Base-by-base conservation (phyloP, 2,113 vertebrate species). In the Oryzias melastigma region DNA sequence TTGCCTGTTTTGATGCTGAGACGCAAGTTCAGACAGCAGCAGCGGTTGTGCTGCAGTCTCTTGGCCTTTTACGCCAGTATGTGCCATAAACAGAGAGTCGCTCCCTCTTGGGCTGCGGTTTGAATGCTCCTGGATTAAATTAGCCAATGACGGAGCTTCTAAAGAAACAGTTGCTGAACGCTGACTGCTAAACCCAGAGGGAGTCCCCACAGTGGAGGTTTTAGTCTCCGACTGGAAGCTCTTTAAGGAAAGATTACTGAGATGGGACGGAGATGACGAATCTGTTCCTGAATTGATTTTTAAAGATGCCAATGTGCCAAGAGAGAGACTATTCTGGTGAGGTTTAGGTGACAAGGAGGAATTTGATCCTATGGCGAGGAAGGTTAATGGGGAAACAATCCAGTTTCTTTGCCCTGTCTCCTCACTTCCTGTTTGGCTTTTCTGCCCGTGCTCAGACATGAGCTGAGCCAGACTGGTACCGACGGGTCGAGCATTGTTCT, bases 81-180 rank as follows among this genome's bases (percentile, higher is more conserved):
- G 88, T 49, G 88, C 69, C 62, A 84, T 66, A 67, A 89, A 80
- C 53, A 91, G 80, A 49, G 89, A 62, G 10, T 76, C 85, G 75
- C 76, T 82, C 0, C 83, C 65, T 50, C 54, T 84, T 56, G 87
- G 71, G 69, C 69, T 89, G 57, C 65, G 89, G 77, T 84, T 89
- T 70, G 92, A 92, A 69, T 93, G 92, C 58, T 95, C 91, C 81
- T 92, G 91, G 76, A 95, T 92, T 61, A 97, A 91, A 68, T 94
- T 94, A 51, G 94, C 92, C 73, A 98, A 58, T 5, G 95, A 97
- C 1, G 85, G 89, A 81, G 80, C 90, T 86, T 86, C 92, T 47
- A 73, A 78, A 20, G 73, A 68, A 52, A 78, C 55, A 61, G 81
- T 81, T 68, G 56, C 20, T 14, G 72, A 52, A 13, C 12, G 62